Evolutionary conservation across 1,140 invertebrate species (phyloP), one percentile per base, ranked within the genome.

Genomic region (Cherax quadricarinatus): DNA sequence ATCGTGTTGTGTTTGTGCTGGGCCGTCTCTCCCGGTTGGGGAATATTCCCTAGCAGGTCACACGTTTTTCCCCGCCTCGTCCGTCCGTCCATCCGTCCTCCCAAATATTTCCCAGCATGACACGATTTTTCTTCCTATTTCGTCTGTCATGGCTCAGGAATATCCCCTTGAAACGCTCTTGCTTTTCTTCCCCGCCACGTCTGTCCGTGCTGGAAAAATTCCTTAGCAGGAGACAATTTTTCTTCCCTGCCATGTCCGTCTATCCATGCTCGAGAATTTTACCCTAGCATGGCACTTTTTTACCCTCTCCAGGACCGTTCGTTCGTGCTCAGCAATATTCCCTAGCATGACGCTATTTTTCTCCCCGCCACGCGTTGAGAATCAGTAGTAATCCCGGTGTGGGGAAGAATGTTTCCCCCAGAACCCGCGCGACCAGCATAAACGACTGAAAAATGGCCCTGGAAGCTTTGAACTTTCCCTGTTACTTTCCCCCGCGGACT

Each of bases 381-480:
- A 5, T 0, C 24, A 24, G 16, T 21, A 30, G 70, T 75, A 75
- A 75, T 75, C 70, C 70, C 24, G 70, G 9, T 5, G 70, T 7
- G 70, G 70, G 70, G 70, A 30, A 70, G n/a, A 7, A 6, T 24
- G n/a, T 30, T 6, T 5, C 18, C 62, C 70, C 5, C 70, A n/a
- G 10, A 30, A 7, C 1, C 70, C 70, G 9, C 18, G n/a, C 24
- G n/a, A 9, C 24, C 7, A 5, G 70, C 24, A 24, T 30, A 75
- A 75, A 75, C 70, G 70, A 21, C 70, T 75, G 70, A 75, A 75
- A 75, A 75, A 30, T 30, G 70, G n/a, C 70, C 24, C 5, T 30
- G 70, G 70, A 75, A 30, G 70, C 70, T 75, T 75, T 24, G 24
- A 75, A 75, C 70, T 75, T 75, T 75, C 24, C 70, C 70, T 75